Conservation (phyloP, 2,888 invertebrate genomes). For the Ophonus ardosiacus region DNA sequence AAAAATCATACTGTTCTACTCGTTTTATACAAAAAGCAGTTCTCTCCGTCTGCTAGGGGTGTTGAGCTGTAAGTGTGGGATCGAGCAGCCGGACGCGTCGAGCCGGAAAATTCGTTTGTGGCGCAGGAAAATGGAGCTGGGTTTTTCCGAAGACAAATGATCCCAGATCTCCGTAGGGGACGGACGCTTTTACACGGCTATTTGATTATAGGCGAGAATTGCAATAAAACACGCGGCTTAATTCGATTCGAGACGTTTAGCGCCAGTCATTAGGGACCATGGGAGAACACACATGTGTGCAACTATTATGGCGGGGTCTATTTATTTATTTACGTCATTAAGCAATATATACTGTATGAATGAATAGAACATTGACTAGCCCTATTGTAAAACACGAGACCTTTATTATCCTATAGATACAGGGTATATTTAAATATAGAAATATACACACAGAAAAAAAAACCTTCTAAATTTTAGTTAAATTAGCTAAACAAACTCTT, state of each 20-base stretch:
- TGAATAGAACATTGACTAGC: too few species aligned
- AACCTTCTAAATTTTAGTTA: too few species aligned
- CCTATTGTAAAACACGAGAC: too few species aligned
- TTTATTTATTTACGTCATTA: not conserved
- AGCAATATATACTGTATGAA: not conserved
- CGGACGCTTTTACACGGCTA: constrained; percentile 54
- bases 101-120: constrained; percentile 77
- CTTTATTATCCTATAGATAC: too few species aligned
- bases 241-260: constrained; percentile 64
- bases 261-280: constrained; percentile 59
- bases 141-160: constrained; percentile 76
- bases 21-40: too few species aligned
- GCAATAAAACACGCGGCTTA: constrained; percentile 62
- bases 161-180: constrained; percentile 66
- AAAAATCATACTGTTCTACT: not conserved
- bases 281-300: constrained; percentile 20
- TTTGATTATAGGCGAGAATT: constrained; percentile 64
- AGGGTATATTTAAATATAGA: too few species aligned
- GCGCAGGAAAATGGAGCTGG: constrained; percentile 75
- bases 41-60: constrained; percentile 66
- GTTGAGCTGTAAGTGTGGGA: constrained; percentile 74
- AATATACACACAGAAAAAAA: too few species aligned
- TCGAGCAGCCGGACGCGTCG: constrained; percentile 73
- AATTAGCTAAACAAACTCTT: too few species aligned
- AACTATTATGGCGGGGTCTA: not conserved